Base-by-base conservation (phyloP, 2,113 vertebrate genomes). In the Dromas ardeola region DNA sequence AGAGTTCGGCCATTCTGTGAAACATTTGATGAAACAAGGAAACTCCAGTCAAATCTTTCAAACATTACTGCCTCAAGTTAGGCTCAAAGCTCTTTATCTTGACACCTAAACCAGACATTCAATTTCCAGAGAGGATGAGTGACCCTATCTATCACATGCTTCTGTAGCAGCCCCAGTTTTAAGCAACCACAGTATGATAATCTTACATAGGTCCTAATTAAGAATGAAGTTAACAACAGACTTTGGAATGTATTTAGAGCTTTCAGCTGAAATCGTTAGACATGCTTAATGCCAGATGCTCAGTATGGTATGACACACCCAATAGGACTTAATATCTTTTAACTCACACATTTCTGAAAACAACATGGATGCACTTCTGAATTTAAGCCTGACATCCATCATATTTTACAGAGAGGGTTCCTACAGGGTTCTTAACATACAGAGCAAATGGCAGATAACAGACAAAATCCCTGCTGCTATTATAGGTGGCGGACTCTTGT, bases 11-110 rank as follows among this genome's bases (percentile, higher is more conserved):
- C 71, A 55, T 22, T 81, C 65, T 62, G 5, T 63, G 19, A 96
- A 93, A 94, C 61, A 63, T 36, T 52, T 71, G 65, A 94, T 43
- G 58, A 61, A 94, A 94, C 23, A 76, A 71, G 61, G 29, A 81
- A 96, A 91, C 8, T 74, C 52, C 71, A 95, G 32, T 73, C 83
- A 91, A 96, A 93, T 6, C 15, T 76, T 32, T 82, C 83, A 92
- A 71, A 85, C 15, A 27, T 38, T 36, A 67, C 26, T 47, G 25
- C 40, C 69, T 59, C 34, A 52, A 49, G 71, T 73, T 16, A 65
- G 38, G 58, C 42, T 93, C 59, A 65, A 74, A 79, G 65, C 32
- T 74, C 55, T 86, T 93, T 63, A 87, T 86, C 66, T 81, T 89
- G 77, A 93, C 73, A 81, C 32, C 32, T 76, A 38, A 81, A 87